Evolutionary conservation across 1,140 invertebrate species (phyloP).

Genomic region (Leptopilina boulardi): DNA sequence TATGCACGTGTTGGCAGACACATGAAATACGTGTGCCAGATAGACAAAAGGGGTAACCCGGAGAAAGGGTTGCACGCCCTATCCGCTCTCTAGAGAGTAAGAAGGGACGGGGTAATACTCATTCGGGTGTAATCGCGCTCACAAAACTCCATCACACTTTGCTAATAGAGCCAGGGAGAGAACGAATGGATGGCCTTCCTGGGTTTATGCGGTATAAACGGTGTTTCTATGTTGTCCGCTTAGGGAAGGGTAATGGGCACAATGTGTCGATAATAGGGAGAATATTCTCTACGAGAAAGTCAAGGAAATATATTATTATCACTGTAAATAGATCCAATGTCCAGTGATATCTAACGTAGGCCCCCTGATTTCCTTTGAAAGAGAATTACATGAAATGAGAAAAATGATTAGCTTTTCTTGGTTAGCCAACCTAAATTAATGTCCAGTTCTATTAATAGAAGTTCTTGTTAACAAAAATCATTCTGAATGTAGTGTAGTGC

Average conservation of each 20-base stretch:
- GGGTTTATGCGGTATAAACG: constrained; percentile 64
- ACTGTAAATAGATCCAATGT: background rate
- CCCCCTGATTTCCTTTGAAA: too few relatives aligned
- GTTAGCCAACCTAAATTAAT: too few relatives aligned
- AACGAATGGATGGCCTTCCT: constrained; percentile 65
- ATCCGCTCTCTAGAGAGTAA: constrained; percentile 57
- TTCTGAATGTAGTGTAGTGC: too few relatives aligned
- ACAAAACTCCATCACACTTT: constrained; percentile 78
- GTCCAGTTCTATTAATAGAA: too few relatives aligned
- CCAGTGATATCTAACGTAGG: background rate
- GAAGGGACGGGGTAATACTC: constrained; percentile 71
- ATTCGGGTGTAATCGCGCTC: constrained; percentile 77
- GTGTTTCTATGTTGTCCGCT: constrained; percentile 59
- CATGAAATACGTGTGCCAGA: constrained; percentile 56
- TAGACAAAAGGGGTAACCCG: constrained; percentile 51
- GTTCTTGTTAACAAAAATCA: too few relatives aligned
- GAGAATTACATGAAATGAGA: too few relatives aligned
- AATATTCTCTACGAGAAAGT: constrained; percentile 5
- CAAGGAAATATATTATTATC: constrained; percentile 9
- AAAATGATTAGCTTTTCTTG: too few relatives aligned
- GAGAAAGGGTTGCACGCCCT: constrained; percentile 61
- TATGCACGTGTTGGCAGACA: constrained; percentile 55
- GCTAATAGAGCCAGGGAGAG: constrained; percentile 74
- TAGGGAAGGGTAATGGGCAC: constrained; percentile 63
- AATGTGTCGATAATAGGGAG: constrained; percentile 62